Evolutionary conservation across 2,113 vertebrate species (phyloP), one percentile per base, ranked within the genome.

Genomic region (Platichthys stellatus): DNA sequence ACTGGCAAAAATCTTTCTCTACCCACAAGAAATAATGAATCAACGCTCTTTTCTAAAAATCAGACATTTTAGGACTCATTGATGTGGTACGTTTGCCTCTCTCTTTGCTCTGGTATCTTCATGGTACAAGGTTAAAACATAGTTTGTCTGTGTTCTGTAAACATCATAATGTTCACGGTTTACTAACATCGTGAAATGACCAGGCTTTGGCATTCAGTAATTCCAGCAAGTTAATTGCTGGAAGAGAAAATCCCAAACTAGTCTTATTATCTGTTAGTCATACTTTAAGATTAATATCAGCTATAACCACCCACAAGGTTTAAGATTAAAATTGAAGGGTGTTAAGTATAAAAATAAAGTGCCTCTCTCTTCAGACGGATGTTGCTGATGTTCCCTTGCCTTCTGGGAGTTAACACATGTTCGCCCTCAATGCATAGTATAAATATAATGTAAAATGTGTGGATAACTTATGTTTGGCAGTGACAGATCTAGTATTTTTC

Each of bases 1-100:
- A 14, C n/a, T 40, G 11, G 13, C n/a, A 53, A 38, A 49, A 63
- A 45, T 45, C 17, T 26, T 67, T 59, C 35, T 78, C 3, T 24
- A 45, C 15, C 14, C 47, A 23, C 49, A 69, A 76, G n/a, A 63
- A 56, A n/a, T 51, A 53, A 64, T 74, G 26, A 64, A 60, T 61
- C 21, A 60, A 53, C 40, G n/a, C n/a, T 17, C 10, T 28, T 2
- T 28, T 4, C 51, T 26, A 13, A 31, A 61, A 40, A 58, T 20
- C 51, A 43, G 28, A 28, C 43, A 61, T 17, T 20, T 23, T 12
- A 35, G 14, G 38, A 53, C 5, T 23, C 23, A 18, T 4, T 72
- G 40, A 49, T 57, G 7, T 57, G 13, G 26, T 11, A 35, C 8
- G 23, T 65, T 61, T 72, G 49, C 18, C 28, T 49, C 7, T 67